Evolutionary conservation across 2,113 vertebrate genomes (phyloP), one percentile per base, ranked within the genome.

Genomic region (Tiliqua scincoides): DNA sequence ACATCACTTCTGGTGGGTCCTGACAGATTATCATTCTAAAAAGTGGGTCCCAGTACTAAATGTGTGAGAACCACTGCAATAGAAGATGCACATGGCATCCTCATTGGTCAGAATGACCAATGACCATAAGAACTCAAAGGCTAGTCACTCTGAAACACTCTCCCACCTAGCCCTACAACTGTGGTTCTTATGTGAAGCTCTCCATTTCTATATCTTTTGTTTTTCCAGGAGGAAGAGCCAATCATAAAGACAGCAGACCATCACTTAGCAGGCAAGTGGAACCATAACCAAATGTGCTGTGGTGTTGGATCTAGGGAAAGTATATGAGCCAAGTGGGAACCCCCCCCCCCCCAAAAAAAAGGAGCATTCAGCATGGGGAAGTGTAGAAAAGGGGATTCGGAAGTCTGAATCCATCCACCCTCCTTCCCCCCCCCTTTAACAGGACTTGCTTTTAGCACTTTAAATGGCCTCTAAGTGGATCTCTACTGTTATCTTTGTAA

Each of bases 251-350:
- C 78, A 7, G 67, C 82, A 0, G 48, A 82, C 0, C 1, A 11
- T 21, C 87, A 0, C 4, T 54, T 1, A 1, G 72, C 85, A 30
- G 93, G 93, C 93, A 72, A 92, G 73, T 63, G 10, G n/a, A 15
- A 20, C 1, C 10, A 20, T 79, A 8, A 23, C 5, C 20, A 15
- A 5, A 82, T 23, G 67, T 54, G 40, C 30, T 67, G 3, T 25
- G 23, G 40, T 73, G 48, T 4, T 32, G 6, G 81, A 15, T 67
- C 23, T 54, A 6, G 15, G 59, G 20, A 79, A 9, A 27, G 6
- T 37, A 27, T 25, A 35, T 43, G 59, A 48, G 43, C 43, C 43
- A 48, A 48, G 8, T 48, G 43, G 43, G 43, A 48, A 48, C 4
- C 11, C n/a, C n/a, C n/a, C n/a, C n/a, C n/a, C n/a, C n/a, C n/a